Base-by-base conservation (phyloP, 1,140 invertebrate species). In the Drosophila ohnishii region DNA sequence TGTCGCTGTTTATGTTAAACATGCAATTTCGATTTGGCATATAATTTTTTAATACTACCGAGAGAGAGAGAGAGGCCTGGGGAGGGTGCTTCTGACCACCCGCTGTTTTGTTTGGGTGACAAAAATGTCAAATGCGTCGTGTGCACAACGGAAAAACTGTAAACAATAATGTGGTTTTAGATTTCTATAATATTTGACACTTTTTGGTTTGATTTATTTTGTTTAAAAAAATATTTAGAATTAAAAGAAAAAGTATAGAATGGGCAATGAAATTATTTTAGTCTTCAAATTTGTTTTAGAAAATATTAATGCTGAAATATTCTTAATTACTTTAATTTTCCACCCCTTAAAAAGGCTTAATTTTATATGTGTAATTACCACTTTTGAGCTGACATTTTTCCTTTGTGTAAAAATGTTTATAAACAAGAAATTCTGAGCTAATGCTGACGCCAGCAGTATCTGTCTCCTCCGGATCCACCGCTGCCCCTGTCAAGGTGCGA, bases 21-120 rank as follows among this genome's bases (percentile, higher is more conserved):
- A 86, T 88, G 83, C 83, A 83, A 87, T 88, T 87, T 88, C 83
- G 83, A 88, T 87, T 87, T 87, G 79, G 79, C 84, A 87, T 88
- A 88, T 88, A 87, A 87, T 87, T 87, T 87, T 87, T 87, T 83
- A 87, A 87, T 79, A 83, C 70, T 45, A 53, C 50, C 40, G 9
- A 30, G 32, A 39, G 16, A 5, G 16, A 35, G 30, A 9, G 32
- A 7, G 28, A 25, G 66, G 45, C 37, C 40, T 6, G 28, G 28
- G 58, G 48, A 37, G 58, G 67, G 44, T 45, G 45, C 19, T 47
- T 37, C 30, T 40, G 71, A 22, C 67, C 76, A 60, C 83, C 84
- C 83, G 83, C 84, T 83, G 83, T 11, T 58, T 37, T 74, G 64
- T 79, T 79, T 75, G 84, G 84, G 83, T 88, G 84, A 88, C 84